phyloP scores from a whole-genome alignment of 1,140 invertebrate genomes.

The Drosophila arizonae region DNA sequence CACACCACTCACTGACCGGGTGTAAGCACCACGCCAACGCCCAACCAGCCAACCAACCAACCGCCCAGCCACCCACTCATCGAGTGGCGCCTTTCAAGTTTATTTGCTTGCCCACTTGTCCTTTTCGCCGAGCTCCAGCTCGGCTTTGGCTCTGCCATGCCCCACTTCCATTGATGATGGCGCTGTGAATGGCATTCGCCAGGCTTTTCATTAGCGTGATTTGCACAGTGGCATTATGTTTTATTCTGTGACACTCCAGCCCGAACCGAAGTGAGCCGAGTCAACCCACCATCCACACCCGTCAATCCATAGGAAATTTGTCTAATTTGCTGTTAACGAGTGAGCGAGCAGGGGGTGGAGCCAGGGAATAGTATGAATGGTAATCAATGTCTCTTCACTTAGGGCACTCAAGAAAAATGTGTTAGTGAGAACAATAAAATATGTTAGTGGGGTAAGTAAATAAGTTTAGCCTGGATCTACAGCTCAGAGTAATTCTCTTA shows the following conservation, averaged over 20 bases:
- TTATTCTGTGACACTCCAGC: constrained; percentile 51
- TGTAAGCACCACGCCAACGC: constrained; percentile 4
- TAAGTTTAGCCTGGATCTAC: too few relatives aligned
- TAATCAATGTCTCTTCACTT: too few relatives aligned
- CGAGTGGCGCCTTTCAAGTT: constrained; percentile 74
- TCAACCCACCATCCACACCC: too few relatives aligned
- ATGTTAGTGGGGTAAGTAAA: too few relatives aligned
- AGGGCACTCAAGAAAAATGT: neutral
- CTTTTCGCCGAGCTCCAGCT: constrained; percentile 47
- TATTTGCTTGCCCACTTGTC: constrained; percentile 77
- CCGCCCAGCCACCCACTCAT: constrained; percentile 19
- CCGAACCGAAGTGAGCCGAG: neutral
- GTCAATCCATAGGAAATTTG: constrained; percentile 13
- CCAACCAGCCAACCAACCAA: too few relatives aligned
- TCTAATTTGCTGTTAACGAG: constrained; percentile 37
- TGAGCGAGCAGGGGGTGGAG: neutral
- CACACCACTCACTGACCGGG: constrained; percentile 57
- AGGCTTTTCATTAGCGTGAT: constrained; percentile 77
- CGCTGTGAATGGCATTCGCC: constrained; percentile 30
- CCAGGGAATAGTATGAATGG: neutral
- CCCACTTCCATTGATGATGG: constrained; percentile 59
- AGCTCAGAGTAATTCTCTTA: too few relatives aligned
- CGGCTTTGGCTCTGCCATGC: constrained; percentile 6
- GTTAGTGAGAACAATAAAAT: neutral
- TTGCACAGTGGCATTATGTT: constrained; percentile 62